Conservation (phyloP, 2,797 vertebrate genomes). For the Coregonus ussuriensis region DNA sequence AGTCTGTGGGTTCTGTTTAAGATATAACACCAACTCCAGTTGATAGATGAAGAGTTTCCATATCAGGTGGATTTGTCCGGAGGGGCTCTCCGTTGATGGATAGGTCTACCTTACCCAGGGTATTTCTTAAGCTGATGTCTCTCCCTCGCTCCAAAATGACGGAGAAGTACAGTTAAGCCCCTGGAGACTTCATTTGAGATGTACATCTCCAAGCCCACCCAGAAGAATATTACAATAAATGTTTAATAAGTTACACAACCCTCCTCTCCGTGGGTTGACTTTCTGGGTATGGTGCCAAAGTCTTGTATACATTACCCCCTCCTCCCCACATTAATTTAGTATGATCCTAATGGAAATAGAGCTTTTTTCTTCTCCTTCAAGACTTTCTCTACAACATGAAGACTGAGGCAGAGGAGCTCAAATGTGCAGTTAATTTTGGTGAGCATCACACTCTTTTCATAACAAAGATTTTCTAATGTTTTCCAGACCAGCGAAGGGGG, state of each 20-base stretch:
- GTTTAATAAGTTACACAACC: slow-evolving; percentile 60
- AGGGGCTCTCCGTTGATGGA: slow-evolving; percentile 26
- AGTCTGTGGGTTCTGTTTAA: slow-evolving; percentile 12
- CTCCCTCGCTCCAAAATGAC: slow-evolving; percentile 40
- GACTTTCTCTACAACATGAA: slow-evolving; percentile 3
- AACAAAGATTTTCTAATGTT: slow-evolving; percentile 72
- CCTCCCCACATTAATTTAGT: slow-evolving; percentile 47
- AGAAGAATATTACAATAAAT: slow-evolving; percentile 62
- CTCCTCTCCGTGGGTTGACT: slow-evolving; percentile 48
- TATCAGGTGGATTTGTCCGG: slow-evolving; percentile 36
- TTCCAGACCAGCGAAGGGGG: slow-evolving; percentile 70
- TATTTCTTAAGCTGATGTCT: slow-evolving; percentile 3
- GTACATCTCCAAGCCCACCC: slow-evolving; percentile 67
- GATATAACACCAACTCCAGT: not conserved
- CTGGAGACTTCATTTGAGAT: slow-evolving; percentile 57
- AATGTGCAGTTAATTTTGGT: slow-evolving; percentile 57
- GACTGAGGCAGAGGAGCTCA: slow-evolving; percentile 37
- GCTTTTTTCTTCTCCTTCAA: not conserved
- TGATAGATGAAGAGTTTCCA: slow-evolving; percentile 3
- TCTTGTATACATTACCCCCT: slow-evolving; percentile 23
- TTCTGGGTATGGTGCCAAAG: slow-evolving; percentile 22
- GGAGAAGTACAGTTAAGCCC: slow-evolving; percentile 62
- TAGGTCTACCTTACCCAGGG: slow-evolving; percentile 10
- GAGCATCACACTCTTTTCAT: slow-evolving; percentile 73
- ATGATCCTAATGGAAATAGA: slow-evolving; percentile 65